Base-by-base conservation (phyloP, 2,888 invertebrate species). In the Euplagia quadripunctaria region DNA sequence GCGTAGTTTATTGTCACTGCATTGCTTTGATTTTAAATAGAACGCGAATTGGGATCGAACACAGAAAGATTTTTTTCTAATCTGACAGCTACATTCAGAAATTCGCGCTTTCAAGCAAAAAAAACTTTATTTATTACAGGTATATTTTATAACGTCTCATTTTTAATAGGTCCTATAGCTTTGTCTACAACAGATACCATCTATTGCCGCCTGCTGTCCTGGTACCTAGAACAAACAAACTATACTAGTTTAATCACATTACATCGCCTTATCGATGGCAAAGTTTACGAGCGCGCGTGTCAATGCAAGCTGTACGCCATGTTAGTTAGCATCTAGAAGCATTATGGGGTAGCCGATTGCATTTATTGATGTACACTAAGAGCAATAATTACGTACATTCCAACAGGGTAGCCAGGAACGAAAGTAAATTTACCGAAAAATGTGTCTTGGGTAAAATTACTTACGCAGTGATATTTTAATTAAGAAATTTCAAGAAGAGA, bases 221-320 rank as follows among this genome's bases (percentile, higher is more conserved):
- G 68, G 72, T 67, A 52, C 72, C 41, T 68, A 43, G 17, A 17
- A 43, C 42, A 63, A 43, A 68, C 64, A 68, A 31, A 68, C 49
- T 51, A 49, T 11, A 55, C 55, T 63, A 68, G 52, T 64, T 41
- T n/a, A 65, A 70, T 70, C 69, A 70, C 61, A 20, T n/a, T 4
- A 66, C 51, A 69, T 73, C 61, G 42, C 4, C 63, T 81, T 68
- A 43, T 46, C 55, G 31, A 65, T 14, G 6, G 20, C 17, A 4
- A 41, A 64, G 72, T 81, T 81, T 81, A 81, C 52, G 81, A 81
- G 64, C 46, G 81, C 79, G 70, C 81, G 80, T 81, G 81, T 73
- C 78, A n/a, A 7, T 51, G 68, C 72, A 72, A 68, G 51, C 72
- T 31, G 63, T n/a, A 11, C 0, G 61, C 64, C 63, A 12, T 70